Percentiles rank a stretch among this genome's conserved stretches.
phyloP scores from a whole-genome alignment of 35 echinoderm and acorn worm species.

The Ophioderma brevispina region DNA sequence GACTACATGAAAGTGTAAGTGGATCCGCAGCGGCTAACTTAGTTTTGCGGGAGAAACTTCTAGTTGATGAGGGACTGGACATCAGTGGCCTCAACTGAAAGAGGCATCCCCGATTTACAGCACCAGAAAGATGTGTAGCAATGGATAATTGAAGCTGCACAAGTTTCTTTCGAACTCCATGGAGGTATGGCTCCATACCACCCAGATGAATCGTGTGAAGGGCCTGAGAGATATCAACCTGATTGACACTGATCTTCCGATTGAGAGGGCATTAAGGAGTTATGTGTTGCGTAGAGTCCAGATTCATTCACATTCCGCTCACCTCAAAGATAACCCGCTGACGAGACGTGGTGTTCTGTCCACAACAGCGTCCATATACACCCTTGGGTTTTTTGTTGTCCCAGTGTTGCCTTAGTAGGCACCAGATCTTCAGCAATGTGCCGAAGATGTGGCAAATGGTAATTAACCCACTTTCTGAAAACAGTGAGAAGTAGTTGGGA shows the following conservation, averaged over 20 bases:
- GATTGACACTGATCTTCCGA: slow-evolving; percentile 16
- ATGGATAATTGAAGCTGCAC: slow-evolving; percentile 18
- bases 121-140: no score
- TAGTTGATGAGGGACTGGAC: slow-evolving; percentile 53
- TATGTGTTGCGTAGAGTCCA: slow-evolving; percentile 39
- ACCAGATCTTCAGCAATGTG: slow-evolving; percentile 61
- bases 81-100: not conserved
- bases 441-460: slow-evolving; percentile 24
- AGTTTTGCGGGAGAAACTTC: slow-evolving; percentile 23
- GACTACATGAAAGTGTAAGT: slow-evolving; percentile 16
- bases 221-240: not conserved
- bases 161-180: slow-evolving; percentile 40
- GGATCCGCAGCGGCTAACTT: slow-evolving; percentile 15
- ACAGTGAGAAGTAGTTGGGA: slow-evolving; percentile 33
- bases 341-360: slow-evolving; percentile 56
- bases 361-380: slow-evolving; percentile 49
- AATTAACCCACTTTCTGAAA: slow-evolving; percentile 59
- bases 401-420: slow-evolving; percentile 24
- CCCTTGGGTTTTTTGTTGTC: slow-evolving; percentile 37
- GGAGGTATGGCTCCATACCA: slow-evolving; percentile 6
- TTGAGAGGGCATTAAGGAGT: slow-evolving; percentile 56
- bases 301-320: slow-evolving; percentile 53
- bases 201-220: not conserved
- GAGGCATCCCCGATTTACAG: not conserved
- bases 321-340: slow-evolving; percentile 20